These are phyloP conservation scores for Oryzias javanicus DNA, from an alignment of 2,113 vertebrate genomes.

Conservation along the genomic window DNA sequence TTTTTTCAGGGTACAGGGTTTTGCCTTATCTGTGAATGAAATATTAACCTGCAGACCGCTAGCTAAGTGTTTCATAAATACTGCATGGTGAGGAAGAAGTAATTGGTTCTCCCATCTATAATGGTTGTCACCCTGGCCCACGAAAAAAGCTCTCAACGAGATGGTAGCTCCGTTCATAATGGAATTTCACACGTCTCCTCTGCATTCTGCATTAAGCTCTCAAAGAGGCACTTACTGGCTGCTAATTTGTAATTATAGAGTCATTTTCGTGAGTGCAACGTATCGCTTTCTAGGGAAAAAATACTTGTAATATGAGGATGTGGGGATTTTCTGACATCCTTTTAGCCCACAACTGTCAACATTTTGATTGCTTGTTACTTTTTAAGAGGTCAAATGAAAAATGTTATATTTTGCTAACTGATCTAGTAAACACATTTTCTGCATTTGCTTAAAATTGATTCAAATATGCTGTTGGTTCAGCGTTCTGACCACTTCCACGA, in stretches of 20 bases:
- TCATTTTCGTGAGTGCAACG: slow-evolving; percentile 20
- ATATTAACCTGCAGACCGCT: slow-evolving; percentile 71
- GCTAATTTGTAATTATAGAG: slow-evolving; percentile 34
- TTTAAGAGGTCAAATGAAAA: not conserved
- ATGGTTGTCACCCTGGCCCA: slow-evolving; percentile 59
- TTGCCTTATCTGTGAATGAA: slow-evolving; percentile 69
- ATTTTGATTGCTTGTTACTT: not conserved
- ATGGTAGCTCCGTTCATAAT: slow-evolving; percentile 36
- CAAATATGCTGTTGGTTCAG: no score
- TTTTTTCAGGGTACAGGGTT: slow-evolving; percentile 41
- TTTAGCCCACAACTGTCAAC: not conserved
- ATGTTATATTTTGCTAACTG: not conserved
- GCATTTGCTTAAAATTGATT: no score
- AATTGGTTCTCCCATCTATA: slow-evolving; percentile 71
- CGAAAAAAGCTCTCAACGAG: slow-evolving; percentile 29
- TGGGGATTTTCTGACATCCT: not conserved
- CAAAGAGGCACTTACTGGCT: slow-evolving; percentile 34
- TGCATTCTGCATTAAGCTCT: slow-evolving; percentile 20
- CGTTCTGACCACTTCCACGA: no score
- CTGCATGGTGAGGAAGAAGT: slow-evolving; percentile 69
- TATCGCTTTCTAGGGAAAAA: slow-evolving; percentile 22
- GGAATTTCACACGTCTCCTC: slow-evolving; percentile 39
- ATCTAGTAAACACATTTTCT: no score
- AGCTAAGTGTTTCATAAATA: slow-evolving; percentile 77
- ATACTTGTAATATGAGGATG: slow-evolving; percentile 3